A percentile compares a stretch with the other conserved stretches of the same genome.
These are phyloP conservation scores for Ammospiza maritima DNA, from an alignment of 2,797 vertebrate genomes.

Conservation along the genomic window DNA sequence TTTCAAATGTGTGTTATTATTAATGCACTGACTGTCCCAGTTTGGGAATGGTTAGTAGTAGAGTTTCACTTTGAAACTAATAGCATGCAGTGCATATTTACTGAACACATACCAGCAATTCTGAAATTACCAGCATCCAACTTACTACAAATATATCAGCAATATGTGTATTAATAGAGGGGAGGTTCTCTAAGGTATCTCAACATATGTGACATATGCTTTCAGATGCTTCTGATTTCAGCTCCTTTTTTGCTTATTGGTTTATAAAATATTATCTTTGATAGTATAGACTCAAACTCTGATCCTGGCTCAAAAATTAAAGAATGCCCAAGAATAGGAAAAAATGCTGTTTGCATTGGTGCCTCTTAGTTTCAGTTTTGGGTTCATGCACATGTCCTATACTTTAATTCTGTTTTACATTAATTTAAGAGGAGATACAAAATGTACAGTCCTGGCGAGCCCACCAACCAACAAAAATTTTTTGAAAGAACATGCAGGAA, in stretches of 20 bases:
- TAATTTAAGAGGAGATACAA: neutral
- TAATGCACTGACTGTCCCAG: neutral
- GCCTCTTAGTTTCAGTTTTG: neutral
- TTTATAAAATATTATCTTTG: neutral
- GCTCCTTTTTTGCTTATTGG: neutral
- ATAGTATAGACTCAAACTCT: neutral
- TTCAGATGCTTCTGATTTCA: neutral
- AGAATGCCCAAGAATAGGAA: neutral
- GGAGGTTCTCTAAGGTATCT: neutral
- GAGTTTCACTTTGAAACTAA: neutral
- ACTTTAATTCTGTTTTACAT: neutral
- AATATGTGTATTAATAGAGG: neutral
- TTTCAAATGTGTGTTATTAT: neutral
- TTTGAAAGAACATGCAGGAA: neutral
- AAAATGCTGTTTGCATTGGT: neutral
- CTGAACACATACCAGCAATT: neutral
- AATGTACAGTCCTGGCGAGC: neutral
- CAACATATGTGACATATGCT: neutral
- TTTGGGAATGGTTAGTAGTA: neutral
- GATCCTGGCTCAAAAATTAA: neutral
- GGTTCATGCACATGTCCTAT: neutral
- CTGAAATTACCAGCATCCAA: neutral
- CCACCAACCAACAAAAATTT: neutral
- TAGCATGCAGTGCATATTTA: fast-evolving
- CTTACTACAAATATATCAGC: neutral